Evolutionary conservation across 1,140 invertebrate species (phyloP).

Genomic region (Kradibia gibbosae): DNA sequence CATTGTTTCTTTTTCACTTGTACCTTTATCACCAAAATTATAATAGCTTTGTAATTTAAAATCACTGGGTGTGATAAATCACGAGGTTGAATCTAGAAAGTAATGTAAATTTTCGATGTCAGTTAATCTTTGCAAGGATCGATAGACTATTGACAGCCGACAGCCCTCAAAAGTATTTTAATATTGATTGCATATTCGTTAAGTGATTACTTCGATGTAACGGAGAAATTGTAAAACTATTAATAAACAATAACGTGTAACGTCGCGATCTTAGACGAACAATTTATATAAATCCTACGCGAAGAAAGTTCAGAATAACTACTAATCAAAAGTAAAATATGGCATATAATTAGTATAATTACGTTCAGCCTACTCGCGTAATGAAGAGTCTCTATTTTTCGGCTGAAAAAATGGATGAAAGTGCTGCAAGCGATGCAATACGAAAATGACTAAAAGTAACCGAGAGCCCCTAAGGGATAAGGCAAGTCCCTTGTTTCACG

Average conservation of each 20-base stretch:
- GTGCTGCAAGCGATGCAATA: not conserved
- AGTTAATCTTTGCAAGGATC: not conserved
- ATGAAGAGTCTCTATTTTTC: not conserved
- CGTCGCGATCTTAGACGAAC: not conserved
- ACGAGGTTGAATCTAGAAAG: not conserved
- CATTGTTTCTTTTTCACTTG: not conserved
- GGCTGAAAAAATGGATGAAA: not conserved
- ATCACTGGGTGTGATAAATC: not conserved
- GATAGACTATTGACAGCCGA: not conserved
- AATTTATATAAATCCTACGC: too few relatives aligned
- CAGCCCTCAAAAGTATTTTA: not conserved
- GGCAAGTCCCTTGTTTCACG: not conserved
- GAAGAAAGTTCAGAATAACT: too few relatives aligned
- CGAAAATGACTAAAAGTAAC: not conserved
- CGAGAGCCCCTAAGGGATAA: not conserved
- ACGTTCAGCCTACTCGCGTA: not conserved
- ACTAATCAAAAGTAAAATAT: too few relatives aligned
- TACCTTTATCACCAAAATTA: not conserved
- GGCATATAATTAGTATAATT: not conserved
- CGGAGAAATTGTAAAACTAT: not conserved
- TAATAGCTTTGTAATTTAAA: not conserved
- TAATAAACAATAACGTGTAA: not conserved
- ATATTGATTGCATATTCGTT: not conserved
- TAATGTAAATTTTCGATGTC: not conserved
- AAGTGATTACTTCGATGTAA: not conserved